Conservation (phyloP, 2,113 vertebrate genomes). For the Limanda limanda region DNA sequence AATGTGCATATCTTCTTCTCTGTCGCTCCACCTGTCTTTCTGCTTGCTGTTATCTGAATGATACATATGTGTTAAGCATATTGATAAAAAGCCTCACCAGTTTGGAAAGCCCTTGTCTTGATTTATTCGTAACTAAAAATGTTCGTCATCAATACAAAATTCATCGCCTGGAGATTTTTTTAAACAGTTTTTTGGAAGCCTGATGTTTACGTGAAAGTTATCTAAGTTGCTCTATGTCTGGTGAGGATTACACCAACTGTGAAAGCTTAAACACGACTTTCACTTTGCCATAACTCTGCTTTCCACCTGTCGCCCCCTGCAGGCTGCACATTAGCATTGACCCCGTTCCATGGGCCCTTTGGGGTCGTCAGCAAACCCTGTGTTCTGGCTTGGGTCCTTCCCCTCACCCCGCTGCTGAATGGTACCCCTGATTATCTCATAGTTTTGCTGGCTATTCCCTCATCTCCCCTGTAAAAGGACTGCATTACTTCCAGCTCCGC, state of each 20-base stretch:
- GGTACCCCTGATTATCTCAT: conserved; percentile 85
- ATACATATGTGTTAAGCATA: conserved; percentile 4
- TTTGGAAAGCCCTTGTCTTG: neutral
- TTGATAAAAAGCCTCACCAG: neutral
- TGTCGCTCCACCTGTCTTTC: conserved; percentile 13
- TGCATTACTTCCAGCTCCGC: conserved; percentile 85
- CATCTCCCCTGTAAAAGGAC: conserved; percentile 82
- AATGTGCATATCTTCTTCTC: conserved; percentile 6
- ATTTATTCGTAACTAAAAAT: conserved; percentile 14
- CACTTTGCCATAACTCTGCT: conserved; percentile 5
- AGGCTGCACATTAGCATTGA: conserved; percentile 23
- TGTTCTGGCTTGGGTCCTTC: conserved; percentile 60
- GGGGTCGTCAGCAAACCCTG: conserved; percentile 51
- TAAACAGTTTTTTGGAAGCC: neutral
- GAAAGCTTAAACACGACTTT: neutral
- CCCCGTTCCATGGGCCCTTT: conserved; percentile 31
- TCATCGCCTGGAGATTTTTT: neutral
- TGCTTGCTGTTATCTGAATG: conserved; percentile 13
- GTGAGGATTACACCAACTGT: neutral
- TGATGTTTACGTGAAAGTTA: neutral
- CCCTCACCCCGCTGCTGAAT: conserved; percentile 59
- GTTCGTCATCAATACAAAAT: conserved; percentile 13
- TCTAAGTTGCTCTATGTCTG: neutral
- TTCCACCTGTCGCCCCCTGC: conserved; percentile 59
- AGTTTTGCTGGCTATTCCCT: conserved; percentile 81